Evolutionary conservation across 2,888 invertebrate genomes (phyloP).

Genomic region (Sturmia bella): DNA sequence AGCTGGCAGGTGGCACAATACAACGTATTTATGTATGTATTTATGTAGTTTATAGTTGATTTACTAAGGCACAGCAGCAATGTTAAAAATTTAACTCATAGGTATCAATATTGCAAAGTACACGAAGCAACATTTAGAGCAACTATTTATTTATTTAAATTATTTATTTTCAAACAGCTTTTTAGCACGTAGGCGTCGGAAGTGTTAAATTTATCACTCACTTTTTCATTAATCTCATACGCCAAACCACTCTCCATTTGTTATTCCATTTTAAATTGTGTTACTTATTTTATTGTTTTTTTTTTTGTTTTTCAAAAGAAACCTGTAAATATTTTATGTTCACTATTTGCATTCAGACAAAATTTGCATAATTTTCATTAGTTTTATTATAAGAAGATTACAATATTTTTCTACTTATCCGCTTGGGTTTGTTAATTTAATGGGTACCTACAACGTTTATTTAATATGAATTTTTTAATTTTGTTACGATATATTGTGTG

Average conservation of each 20-base stretch:
- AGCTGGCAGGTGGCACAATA: constrained; percentile 1
- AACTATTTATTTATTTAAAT: neutral
- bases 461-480: constrained; percentile 21
- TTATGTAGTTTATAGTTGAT: constrained; percentile 23
- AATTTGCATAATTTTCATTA: constrained; percentile 55
- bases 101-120: constrained; percentile 47
- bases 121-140: constrained; percentile 12
- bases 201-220: constrained; percentile 64
- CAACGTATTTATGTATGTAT: neutral
- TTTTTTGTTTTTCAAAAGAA: neutral
- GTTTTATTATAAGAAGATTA: neutral
- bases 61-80: neutral
- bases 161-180: neutral
- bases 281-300: neutral
- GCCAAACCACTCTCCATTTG: neutral
- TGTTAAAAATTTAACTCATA: constrained; percentile 7
- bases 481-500: neutral
- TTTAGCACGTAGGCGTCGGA: constrained; percentile 59
- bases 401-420: too few relatives aligned
- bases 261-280: constrained; percentile 10
- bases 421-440: too few relatives aligned
- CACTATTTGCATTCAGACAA: constrained; percentile 13
- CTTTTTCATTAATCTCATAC: constrained; percentile 33
- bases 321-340: constrained; percentile 34
- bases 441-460: constrained; percentile 8